Conservation (phyloP, 2,113 vertebrate species). For the Toxotes jaculatrix region DNA sequence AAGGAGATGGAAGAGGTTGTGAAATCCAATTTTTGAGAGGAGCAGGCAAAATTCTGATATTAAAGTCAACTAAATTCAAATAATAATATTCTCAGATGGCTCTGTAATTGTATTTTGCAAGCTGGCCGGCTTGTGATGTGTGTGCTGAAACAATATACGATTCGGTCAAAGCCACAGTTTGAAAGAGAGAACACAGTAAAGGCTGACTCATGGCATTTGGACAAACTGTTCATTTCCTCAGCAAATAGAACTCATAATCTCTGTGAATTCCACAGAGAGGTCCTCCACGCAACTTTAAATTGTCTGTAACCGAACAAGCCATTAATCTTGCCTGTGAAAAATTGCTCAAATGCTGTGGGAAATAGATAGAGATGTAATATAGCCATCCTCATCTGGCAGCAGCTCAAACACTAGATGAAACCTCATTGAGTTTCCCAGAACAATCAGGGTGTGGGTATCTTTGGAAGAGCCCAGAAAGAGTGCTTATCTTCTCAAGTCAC, state of each 20-base stretch:
- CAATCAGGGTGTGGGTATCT: conserved; percentile 69
- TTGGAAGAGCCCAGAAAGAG: conserved; percentile 62
- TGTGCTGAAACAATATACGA: conserved; percentile 22
- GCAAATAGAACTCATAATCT: conserved; percentile 66
- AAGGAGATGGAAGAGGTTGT: not conserved
- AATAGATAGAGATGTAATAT: conserved; percentile 70
- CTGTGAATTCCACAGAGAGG: conserved; percentile 49
- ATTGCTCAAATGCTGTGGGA: conserved; percentile 73
- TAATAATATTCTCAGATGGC: not conserved
- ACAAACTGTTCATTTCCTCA: conserved; percentile 60
- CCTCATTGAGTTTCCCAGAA: conserved; percentile 73
- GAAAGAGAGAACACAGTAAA: conserved; percentile 11
- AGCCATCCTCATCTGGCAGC: conserved; percentile 60
- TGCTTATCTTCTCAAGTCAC: conserved; percentile 69
- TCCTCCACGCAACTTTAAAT: conserved; percentile 55
- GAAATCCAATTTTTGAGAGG: not conserved
- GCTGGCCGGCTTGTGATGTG: not conserved
- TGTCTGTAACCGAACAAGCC: conserved; percentile 62
- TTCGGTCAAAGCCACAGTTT: conserved; percentile 28
- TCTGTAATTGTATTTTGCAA: conserved; percentile 27
- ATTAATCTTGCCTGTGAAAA: conserved; percentile 74
- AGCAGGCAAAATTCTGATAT: conserved; percentile 3
- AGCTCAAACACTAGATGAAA: conserved; percentile 70
- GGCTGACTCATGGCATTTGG: conserved; percentile 58
- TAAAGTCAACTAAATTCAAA: not conserved